Evolutionary conservation across 2,113 vertebrate species (phyloP).

Genomic region (Larimichthys polyactis): DNA sequence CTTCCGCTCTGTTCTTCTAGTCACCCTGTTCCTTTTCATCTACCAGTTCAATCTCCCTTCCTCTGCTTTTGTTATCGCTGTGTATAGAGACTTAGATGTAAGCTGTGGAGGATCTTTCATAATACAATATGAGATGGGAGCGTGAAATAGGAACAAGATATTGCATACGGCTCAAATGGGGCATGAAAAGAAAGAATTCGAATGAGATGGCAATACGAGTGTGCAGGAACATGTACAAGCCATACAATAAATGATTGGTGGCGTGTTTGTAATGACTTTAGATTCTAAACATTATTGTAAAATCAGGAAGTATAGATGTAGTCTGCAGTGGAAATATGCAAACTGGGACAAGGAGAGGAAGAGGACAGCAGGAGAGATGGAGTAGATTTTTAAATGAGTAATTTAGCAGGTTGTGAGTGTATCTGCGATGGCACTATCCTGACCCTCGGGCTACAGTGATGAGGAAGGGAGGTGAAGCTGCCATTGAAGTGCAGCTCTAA

Average conservation of each 20-base stretch:
- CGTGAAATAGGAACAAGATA: conserved; percentile 68
- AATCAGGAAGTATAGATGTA: conserved; percentile 16
- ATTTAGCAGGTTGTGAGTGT: conserved; percentile 33
- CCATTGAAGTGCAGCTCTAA: conserved; percentile 40
- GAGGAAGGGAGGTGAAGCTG: conserved; percentile 53
- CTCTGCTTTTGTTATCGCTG: conserved; percentile 33
- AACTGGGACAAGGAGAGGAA: not conserved
- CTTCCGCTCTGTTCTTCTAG: conserved; percentile 25
- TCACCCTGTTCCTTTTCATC: conserved; percentile 48
- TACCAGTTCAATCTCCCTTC: conserved; percentile 37
- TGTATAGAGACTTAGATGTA: conserved; percentile 51
- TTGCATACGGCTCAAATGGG: conserved; percentile 69
- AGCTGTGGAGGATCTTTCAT: conserved; percentile 57
- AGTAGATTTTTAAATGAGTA: conserved; percentile 42
- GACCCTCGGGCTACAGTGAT: conserved; percentile 42
- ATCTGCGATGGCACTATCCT: conserved; percentile 21
- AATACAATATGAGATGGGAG: conserved; percentile 62
- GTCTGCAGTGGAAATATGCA: conserved; percentile 16
- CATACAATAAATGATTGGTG: conserved; percentile 36
- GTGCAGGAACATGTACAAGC: conserved; percentile 22
- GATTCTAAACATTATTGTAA: conserved; percentile 32
- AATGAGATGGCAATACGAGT: conserved; percentile 48
- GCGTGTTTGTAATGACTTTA: conserved; percentile 34
- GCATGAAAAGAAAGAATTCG: conserved; percentile 58
- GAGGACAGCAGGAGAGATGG: conserved; percentile 9